Conservation (phyloP, 2,888 invertebrate species). For the Megamerina dolium region DNA sequence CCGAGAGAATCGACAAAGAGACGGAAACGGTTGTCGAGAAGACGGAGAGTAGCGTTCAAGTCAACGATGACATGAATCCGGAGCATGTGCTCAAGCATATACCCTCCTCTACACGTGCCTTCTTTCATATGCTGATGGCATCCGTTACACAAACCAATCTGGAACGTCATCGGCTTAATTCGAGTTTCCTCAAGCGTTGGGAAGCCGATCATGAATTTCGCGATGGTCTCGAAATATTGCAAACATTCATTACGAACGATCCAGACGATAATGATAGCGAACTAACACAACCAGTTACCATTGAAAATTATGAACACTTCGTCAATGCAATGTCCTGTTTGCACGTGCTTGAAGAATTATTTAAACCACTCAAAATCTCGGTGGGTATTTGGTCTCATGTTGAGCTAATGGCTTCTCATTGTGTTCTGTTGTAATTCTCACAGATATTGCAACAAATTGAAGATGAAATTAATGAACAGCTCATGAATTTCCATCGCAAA, state of each 20-base stretch:
- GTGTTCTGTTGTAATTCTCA: too few species aligned
- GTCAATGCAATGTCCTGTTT: conserved; percentile 35
- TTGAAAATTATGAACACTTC: conserved; percentile 34
- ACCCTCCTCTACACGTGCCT: conserved; percentile 24
- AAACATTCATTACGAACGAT: conserved; percentile 20
- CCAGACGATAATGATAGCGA: background rate
- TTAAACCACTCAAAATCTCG: conserved; percentile 30
- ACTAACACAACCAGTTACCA: background rate
- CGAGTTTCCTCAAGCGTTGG: conserved; percentile 29
- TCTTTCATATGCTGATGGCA: conserved; percentile 26
- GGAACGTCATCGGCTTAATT: conserved; percentile 13
- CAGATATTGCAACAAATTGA: conserved; percentile 34
- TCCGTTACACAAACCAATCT: conserved; percentile 9
- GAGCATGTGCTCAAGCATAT: conserved; percentile 26
- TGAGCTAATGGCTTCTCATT: too few species aligned
- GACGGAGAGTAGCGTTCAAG: conserved; percentile 27
- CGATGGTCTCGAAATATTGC: conserved; percentile 30
- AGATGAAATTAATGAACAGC: conserved; percentile 32
- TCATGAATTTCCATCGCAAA: conserved; percentile 34
- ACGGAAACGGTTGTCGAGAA: conserved; percentile 18
- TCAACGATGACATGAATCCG: conserved; percentile 26
- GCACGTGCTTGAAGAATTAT: conserved; percentile 27
- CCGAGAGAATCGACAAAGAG: conserved; percentile 17
- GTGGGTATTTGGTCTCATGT: conserved; percentile 24
- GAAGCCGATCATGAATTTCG: conserved; percentile 32